phyloP scores from a whole-genome alignment of 2,888 invertebrate genomes.

The Erebia aethiops region DNA sequence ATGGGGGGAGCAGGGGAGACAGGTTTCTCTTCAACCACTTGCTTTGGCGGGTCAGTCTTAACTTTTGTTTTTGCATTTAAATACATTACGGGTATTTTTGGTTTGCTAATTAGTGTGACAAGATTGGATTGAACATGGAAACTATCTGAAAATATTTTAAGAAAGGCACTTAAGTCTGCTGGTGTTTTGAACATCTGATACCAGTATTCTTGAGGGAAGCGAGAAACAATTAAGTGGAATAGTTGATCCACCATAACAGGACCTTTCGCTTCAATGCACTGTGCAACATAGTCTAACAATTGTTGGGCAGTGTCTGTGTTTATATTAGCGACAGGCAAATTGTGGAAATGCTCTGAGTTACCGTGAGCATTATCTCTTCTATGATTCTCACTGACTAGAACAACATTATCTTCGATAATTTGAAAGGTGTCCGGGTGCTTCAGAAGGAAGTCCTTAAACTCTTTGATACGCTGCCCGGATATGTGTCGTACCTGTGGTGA shows the following conservation, averaged over 20 bases:
- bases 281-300: constrained; percentile 91
- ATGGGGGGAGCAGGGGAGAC: constrained; percentile 65
- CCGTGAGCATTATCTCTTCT: constrained; percentile 86
- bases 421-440: constrained; percentile 94
- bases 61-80: constrained; percentile 76
- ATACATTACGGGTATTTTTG: constrained; percentile 86
- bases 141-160: constrained; percentile 96
- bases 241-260: constrained; percentile 94
- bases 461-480: constrained; percentile 96
- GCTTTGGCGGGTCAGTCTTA: constrained; percentile 80
- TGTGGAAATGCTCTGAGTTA: constrained; percentile 86
- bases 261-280: constrained; percentile 91
- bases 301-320: constrained; percentile 93
- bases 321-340: constrained; percentile 89
- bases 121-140: constrained; percentile 97
- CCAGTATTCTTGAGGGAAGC: constrained; percentile 90
- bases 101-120: constrained; percentile 91
- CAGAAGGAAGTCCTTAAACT: constrained; percentile 94
- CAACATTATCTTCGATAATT: constrained; percentile 92
- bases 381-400: constrained; percentile 88
- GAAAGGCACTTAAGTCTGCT: constrained; percentile 93
- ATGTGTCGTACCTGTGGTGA: constrained; percentile 98
- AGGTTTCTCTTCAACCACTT: constrained; percentile 67
- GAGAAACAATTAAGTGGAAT: constrained; percentile 90
- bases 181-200: constrained; percentile 95